Base-by-base conservation (phyloP, 2,113 vertebrate genomes). In the Hirundichthys speculiger region DNA sequence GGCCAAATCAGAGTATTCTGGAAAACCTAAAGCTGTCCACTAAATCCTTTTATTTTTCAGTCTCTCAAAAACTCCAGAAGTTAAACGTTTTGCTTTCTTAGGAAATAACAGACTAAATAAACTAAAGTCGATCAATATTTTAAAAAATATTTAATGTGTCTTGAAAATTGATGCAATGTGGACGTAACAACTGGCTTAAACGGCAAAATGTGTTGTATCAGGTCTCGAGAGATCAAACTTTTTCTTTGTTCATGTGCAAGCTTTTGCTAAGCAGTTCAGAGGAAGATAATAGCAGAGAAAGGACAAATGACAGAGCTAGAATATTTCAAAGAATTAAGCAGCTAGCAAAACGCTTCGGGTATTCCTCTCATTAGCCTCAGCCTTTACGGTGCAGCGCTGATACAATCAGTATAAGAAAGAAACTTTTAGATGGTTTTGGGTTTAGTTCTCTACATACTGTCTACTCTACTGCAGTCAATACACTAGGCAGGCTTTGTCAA, bases 401-500 rank as follows among this genome's bases (percentile, higher is more conserved):
- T 19, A 1, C 53, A 49, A 30, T 48, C 13, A 25, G 22, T 39
- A 1, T 50, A 52, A 40, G 30, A 54, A 12, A 6, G 11, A 4
- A 40, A 6, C 51, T 27, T 60, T 21, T 38, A 0, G 8, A 43
- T 50, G 74, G 77, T 80, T 86, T 74, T 89, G 90, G 90, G 92
- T 93, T 94, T 86, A 92, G 91, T 93, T 94, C 90, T 94, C 94
- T 93, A 92, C 90, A 93, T 86, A 92, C 86, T 14, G 68, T 45
- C 74, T 80, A 77, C 75, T 69, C 77, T 46, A 66, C 68, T 78
- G 91, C 68, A 88, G 84, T 86, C 34, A 80, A 76, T 88, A 69
- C 74, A 87, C 89, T 87, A 90, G 91, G 84, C 90, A 95, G 95
- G 95, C 94, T 91, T 93, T 94, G 94, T 94, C 90, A 92, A 96